These are phyloP conservation scores for Psephotus haematonotus DNA, from an alignment of 2,113 vertebrate species.

Conservation along the genomic window DNA sequence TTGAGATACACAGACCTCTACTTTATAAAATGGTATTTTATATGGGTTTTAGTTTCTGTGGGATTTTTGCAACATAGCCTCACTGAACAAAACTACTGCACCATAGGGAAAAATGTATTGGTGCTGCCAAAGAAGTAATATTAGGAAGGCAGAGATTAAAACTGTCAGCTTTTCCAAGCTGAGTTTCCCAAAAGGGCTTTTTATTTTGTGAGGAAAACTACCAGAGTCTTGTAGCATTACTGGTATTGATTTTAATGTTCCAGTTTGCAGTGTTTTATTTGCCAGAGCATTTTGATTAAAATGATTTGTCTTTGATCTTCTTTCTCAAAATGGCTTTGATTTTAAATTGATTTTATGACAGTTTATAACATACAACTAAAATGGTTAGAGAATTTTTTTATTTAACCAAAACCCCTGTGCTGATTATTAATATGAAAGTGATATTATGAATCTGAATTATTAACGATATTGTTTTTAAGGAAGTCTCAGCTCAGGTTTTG, in stretches of 20 bases:
- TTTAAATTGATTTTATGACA: neutral
- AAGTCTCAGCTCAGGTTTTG: neutral
- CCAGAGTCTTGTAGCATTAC: neutral
- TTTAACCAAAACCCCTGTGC: neutral
- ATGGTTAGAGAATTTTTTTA: neutral
- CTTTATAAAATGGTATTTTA: neutral
- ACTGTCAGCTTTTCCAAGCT: neutral
- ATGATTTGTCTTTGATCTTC: neutral
- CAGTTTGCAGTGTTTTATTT: neutral
- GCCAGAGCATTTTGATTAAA: neutral
- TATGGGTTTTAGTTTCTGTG: neutral
- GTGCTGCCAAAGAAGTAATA: neutral
- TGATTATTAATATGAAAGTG: neutral
- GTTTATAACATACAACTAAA: neutral
- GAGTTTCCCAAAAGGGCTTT: neutral
- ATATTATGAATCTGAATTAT: neutral
- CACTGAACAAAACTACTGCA: neutral
- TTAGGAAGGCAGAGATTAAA: neutral
- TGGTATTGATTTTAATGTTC: conserved; percentile 18
- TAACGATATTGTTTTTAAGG: neutral
- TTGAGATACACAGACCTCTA: neutral
- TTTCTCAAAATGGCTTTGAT: neutral
- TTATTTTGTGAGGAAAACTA: conserved; percentile 19
- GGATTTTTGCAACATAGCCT: neutral
- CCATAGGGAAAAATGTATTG: neutral